phyloP scores from a whole-genome alignment of 30 jellyfish, hydroid and myxozoan species.

The Chironex yamaguchii region DNA sequence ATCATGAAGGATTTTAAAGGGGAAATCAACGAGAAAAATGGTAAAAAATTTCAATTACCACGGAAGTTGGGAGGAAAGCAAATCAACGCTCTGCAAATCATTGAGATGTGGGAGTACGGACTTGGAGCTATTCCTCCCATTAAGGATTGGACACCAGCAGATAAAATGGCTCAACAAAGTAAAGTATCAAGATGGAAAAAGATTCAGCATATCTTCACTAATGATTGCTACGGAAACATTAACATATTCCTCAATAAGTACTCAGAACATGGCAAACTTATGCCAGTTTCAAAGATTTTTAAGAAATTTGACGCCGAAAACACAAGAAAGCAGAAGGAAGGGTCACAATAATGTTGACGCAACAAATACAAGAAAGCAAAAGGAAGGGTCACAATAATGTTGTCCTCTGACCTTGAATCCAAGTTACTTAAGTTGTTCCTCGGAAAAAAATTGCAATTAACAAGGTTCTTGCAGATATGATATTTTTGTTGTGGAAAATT shows the following conservation, averaged over 20 bases:
- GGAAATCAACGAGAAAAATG: too few species aligned
- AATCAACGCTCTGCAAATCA: constrained; percentile 88
- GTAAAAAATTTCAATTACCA: too few species aligned
- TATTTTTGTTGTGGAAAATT: too few species aligned
- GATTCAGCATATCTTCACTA: constrained; percentile 83
- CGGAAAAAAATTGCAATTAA: too few species aligned
- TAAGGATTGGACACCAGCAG: constrained; percentile 83
- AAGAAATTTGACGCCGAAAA: constrained; percentile 80
- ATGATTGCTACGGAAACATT: constrained; percentile 79
- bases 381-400: too few species aligned
- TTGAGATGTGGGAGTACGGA: constrained; percentile 93
- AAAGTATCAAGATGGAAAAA: constrained; percentile 97
- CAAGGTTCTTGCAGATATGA: too few species aligned
- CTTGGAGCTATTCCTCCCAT: constrained; percentile 91
- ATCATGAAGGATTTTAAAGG: too few species aligned
- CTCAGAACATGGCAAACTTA: constrained; percentile 70
- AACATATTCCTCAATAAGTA: constrained; percentile 66
- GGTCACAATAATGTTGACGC: too few species aligned
- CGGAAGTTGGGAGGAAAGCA: constrained; percentile 91
- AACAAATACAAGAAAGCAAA: too few species aligned
- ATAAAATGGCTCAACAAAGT: constrained; percentile 89
- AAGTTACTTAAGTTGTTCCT: too few species aligned
- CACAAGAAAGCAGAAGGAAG: too few species aligned
- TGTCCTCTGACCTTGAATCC: too few species aligned
- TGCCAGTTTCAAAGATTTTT: constrained; percentile 88